Percentiles rank a stretch among this genome's conserved stretches.
phyloP scores from a whole-genome alignment of 2,797 vertebrate species.

The Salmo trutta region DNA sequence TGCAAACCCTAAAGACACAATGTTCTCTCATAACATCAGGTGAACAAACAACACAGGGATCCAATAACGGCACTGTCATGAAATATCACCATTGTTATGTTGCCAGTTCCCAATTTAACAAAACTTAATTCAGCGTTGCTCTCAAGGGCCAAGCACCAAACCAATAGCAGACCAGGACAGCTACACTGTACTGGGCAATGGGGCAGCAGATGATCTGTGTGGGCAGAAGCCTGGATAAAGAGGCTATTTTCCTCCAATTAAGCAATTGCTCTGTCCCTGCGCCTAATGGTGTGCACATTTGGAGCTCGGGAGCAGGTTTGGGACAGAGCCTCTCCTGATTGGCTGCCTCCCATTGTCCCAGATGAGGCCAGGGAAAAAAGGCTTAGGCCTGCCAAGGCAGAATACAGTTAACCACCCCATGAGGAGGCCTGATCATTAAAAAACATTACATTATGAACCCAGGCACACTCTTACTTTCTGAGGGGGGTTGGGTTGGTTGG shows the following conservation, averaged over 20 bases:
- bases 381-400: slow-evolving; percentile 63
- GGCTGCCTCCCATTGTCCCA: slow-evolving; percentile 74
- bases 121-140: slow-evolving; percentile 31
- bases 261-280: slow-evolving; percentile 71
- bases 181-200: slow-evolving; percentile 13
- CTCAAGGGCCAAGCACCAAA: slow-evolving; percentile 43
- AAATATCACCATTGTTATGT: slow-evolving; percentile 12
- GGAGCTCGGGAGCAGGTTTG: slow-evolving; percentile 60
- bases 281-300: slow-evolving; percentile 75
- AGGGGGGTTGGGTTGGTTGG: not conserved
- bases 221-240: slow-evolving; percentile 63
- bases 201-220: slow-evolving; percentile 43
- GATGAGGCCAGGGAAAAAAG: slow-evolving; percentile 65
- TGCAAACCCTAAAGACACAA: not conserved
- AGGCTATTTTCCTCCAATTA: slow-evolving; percentile 77
- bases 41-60: slow-evolving; percentile 18
- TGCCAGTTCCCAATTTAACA: not conserved
- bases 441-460: slow-evolving; percentile 53
- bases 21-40: slow-evolving; percentile 60
- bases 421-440: slow-evolving; percentile 68
- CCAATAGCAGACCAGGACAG: slow-evolving; percentile 32
- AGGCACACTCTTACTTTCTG: slow-evolving; percentile 43
- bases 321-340: slow-evolving; percentile 64
- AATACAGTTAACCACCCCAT: slow-evolving; percentile 59
- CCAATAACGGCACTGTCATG: not conserved